phyloP scores from a whole-genome alignment of 2,797 vertebrate genomes.

The Furcifer pardalis region DNA sequence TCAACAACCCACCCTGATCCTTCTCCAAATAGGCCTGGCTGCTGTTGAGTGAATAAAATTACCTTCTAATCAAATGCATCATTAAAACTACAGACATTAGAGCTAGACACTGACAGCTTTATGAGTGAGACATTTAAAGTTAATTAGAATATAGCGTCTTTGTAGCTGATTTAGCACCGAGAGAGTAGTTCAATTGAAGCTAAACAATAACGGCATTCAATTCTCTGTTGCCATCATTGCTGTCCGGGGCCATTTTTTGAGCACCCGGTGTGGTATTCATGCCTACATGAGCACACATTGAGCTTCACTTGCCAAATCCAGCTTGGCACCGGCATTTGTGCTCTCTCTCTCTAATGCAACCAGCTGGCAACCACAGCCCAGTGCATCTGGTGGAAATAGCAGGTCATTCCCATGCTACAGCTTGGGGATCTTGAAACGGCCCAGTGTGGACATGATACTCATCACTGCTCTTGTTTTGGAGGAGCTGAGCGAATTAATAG shows the following conservation, averaged over 20 bases:
- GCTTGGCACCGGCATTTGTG: not conserved
- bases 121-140: conserved; percentile 65
- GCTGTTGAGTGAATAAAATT: conserved; percentile 58
- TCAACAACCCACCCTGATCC: conserved; percentile 17
- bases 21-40: conserved; percentile 51
- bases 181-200: conserved; percentile 41
- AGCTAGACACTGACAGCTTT: conserved; percentile 63
- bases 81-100: conserved; percentile 70
- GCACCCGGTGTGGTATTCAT: conserved; percentile 18
- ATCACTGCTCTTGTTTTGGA: not conserved
- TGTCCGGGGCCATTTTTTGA: conserved; percentile 1
- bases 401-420: conserved; percentile 5
- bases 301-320: conserved; percentile 11
- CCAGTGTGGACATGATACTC: conserved; percentile 7
- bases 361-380: conserved; percentile 30
- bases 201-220: conserved; percentile 37
- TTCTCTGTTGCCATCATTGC: conserved; percentile 22
- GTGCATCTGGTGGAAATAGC: conserved; percentile 13
- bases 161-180: conserved; percentile 43
- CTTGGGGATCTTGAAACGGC: not conserved
- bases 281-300: conserved; percentile 10
- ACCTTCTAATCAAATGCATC: conserved; percentile 71
- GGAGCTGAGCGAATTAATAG: conserved; percentile 9
- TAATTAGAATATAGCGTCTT: conserved; percentile 68
- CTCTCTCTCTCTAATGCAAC: conserved; percentile 33